phyloP scores from a whole-genome alignment of 2,888 invertebrate species.

The Nomada flava region DNA sequence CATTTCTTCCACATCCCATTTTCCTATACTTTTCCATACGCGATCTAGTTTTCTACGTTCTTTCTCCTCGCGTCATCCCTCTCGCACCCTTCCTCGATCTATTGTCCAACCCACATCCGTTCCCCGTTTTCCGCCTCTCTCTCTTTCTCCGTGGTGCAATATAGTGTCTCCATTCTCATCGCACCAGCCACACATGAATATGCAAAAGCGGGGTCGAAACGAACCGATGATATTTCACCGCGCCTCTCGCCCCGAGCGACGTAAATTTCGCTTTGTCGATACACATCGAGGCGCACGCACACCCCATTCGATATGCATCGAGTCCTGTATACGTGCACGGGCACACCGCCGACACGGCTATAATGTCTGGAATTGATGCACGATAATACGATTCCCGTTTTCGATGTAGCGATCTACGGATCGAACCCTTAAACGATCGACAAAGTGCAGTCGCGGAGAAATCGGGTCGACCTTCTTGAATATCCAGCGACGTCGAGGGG shows the following conservation, averaged over 20 bases:
- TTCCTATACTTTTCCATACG: too few species aligned
- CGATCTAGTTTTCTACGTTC: too few species aligned
- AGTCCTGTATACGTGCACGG: neutral
- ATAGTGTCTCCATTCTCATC: constrained; percentile 30
- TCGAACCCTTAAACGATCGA: constrained; percentile 28
- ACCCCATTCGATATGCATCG: neutral
- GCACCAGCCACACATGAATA: constrained; percentile 75
- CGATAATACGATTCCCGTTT: constrained; percentile 48
- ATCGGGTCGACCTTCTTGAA: constrained; percentile 22
- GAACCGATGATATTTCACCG: constrained; percentile 78
- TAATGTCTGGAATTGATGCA: constrained; percentile 46
- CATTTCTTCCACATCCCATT: too few species aligned
- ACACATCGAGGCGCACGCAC: constrained; percentile 24
- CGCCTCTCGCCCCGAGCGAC: constrained; percentile 65
- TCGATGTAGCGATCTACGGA: constrained; percentile 29
- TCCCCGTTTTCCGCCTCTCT: neutral
- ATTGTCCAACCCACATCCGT: neutral
- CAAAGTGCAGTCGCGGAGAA: neutral
- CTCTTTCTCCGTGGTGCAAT: constrained; percentile 12
- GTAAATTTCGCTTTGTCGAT: constrained; percentile 75
- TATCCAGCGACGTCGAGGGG: neutral
- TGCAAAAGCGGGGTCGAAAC: constrained; percentile 77
- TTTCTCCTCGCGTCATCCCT: neutral
- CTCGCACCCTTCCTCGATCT: neutral
- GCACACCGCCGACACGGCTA: too few species aligned